phyloP scores from a whole-genome alignment of 2,888 invertebrate genomes.

The Alcis repandata region DNA sequence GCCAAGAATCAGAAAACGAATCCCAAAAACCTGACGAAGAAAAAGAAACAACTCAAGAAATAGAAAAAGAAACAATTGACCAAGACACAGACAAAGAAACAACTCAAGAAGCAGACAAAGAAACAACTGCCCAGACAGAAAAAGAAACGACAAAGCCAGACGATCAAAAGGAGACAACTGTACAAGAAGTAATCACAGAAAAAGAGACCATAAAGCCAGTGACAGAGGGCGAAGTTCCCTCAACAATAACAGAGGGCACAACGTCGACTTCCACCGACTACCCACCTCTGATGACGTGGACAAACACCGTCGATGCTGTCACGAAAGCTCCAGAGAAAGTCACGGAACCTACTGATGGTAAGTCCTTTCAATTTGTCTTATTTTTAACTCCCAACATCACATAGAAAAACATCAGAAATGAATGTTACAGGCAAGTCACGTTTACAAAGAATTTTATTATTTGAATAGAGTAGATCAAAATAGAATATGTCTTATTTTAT shows the following conservation, averaged over 20 bases:
- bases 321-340: conserved; percentile 64
- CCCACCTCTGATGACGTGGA: conserved; percentile 85
- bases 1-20: conserved; percentile 15
- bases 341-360: conserved; percentile 67
- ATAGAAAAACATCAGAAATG: too few species aligned
- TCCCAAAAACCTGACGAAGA: conserved; percentile 21
- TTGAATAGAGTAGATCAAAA: too few species aligned
- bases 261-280: conserved; percentile 60
- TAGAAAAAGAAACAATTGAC: too few species aligned
- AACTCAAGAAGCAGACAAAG: conserved; percentile 31
- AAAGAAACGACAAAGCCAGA: conserved; percentile 48
- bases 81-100: conserved; percentile 14
- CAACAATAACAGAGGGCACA: conserved; percentile 45
- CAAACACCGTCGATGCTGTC: conserved; percentile 70
- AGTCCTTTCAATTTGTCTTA: conserved; percentile 42
- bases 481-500: too few species aligned
- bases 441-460: too few species aligned
- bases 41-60: conserved; percentile 34
- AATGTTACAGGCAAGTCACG: too few species aligned
- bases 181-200: conserved; percentile 50
- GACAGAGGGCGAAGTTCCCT: conserved; percentile 57
- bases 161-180: conserved; percentile 30
- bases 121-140: conserved; percentile 28
- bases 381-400: not conserved
- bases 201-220: conserved; percentile 59